Base-by-base conservation (phyloP, 2,113 vertebrate species). In the Raja brachyura region DNA sequence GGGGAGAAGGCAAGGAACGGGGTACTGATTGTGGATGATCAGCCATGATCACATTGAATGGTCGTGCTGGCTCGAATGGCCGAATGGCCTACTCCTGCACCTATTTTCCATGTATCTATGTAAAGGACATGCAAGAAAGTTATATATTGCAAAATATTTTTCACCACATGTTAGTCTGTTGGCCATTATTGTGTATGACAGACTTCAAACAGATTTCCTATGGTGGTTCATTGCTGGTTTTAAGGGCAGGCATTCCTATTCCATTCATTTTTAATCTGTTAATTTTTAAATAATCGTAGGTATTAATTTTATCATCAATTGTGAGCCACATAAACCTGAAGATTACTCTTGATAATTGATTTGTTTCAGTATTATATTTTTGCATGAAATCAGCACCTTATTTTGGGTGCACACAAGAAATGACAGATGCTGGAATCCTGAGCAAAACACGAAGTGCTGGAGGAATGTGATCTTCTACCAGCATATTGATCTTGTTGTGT, bases 331-430 rank as follows among this genome's bases (percentile, higher is more conserved):
- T 83, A 83, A 56, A 83, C 22, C 79, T 83, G 18, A 83, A 56
- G 79, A 56, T 83, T 83, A 56, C 48, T 83, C 48, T 83, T 25
- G 48, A 83, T 59, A 59, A 83, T 83, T 56, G 48, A 83, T 83
- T 83, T 25, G 8, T 56, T 83, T 56, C 56, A 83, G 56, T 56
- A 8, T 83, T 83, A 25, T 83, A 83, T 54, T 28, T 83, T 20
- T 59, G 54, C 54, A 28, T 20, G 79, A 10, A 48, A 18, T 54
- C 48, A 33, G 16, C 77, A 79, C 33, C 76, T 79, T 79, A 14
- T 48, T 13, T 79, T 39, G 77, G 31, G 8, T 66, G 63, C 13
- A 66, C 63, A 66, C 39, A 48, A 48, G 39, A 48, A 48, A 48
- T 48, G 39, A 48, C 39, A 48, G 39, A 48, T 48, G 39, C 39